phyloP scores from a whole-genome alignment of 2,888 invertebrate species.

The Volucella inanis region DNA sequence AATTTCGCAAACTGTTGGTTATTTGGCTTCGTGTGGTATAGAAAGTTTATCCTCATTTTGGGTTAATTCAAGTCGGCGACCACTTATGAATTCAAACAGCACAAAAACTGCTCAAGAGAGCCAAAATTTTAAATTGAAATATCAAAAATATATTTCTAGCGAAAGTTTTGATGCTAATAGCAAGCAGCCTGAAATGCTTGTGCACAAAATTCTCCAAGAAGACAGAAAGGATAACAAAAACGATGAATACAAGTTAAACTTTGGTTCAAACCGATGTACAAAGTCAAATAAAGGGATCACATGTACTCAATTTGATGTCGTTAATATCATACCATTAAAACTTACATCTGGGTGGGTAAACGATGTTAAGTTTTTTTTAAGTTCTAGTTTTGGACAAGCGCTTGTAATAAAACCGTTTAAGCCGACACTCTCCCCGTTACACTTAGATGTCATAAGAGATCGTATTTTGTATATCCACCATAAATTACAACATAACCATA shows the following conservation, averaged over 20 bases:
- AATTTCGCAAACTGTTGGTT: conserved; percentile 92
- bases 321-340: conserved; percentile 80
- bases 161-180: conserved; percentile 24
- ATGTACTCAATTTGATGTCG: conserved; percentile 79
- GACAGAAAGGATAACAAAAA: conserved; percentile 73
- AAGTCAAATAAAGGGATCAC: conserved; percentile 76
- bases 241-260: conserved; percentile 28
- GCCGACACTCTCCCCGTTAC: conserved; percentile 84
- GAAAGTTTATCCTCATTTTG: conserved; percentile 87
- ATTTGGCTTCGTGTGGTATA: conserved; percentile 90
- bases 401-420: conserved; percentile 78
- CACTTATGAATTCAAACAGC: conserved; percentile 78
- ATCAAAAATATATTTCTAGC: conserved; percentile 74
- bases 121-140: conserved; percentile 75
- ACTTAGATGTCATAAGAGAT: conserved; percentile 79
- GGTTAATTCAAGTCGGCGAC: conserved; percentile 87
- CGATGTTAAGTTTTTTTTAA: conserved; percentile 79
- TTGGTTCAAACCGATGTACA: conserved; percentile 88
- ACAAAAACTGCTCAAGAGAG: background rate
- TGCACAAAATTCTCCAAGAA: conserved; percentile 80
- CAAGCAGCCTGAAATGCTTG: background rate
- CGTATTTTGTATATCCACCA: conserved; percentile 86
- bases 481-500: conserved; percentile 86
- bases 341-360: conserved; percentile 81
- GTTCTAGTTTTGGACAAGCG: conserved; percentile 79